These are phyloP conservation scores for Sula dactylatra DNA, from an alignment of 2,113 vertebrate genomes.

Conservation along the genomic window DNA sequence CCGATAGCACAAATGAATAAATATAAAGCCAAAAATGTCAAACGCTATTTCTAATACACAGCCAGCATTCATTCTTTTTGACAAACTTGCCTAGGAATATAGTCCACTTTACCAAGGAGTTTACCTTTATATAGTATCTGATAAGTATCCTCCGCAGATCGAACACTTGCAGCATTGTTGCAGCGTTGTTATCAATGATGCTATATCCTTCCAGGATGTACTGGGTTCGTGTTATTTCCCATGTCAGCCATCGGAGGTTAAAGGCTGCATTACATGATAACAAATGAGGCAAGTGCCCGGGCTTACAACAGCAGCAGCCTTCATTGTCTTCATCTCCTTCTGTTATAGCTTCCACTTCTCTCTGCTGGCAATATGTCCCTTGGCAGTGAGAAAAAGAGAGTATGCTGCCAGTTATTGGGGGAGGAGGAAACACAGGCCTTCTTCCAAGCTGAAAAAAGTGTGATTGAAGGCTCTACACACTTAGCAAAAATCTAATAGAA, in stretches of 20 bases:
- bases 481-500: neutral
- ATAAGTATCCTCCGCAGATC: conserved; percentile 93
- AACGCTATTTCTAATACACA: neutral
- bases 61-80: neutral
- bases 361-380: conserved; percentile 98
- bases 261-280: conserved; percentile 95
- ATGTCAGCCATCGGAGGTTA: conserved; percentile 95
- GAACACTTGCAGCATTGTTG: conserved; percentile 96
- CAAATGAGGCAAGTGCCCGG: conserved; percentile 90
- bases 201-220: conserved; percentile 97
- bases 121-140: conserved; percentile 95
- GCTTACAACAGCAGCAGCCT: conserved; percentile 93
- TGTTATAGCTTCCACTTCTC: conserved; percentile 97
- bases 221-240: conserved; percentile 91
- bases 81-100: neutral
- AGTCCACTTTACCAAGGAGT: neutral
- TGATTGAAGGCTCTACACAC: neutral
- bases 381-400: conserved; percentile 39
- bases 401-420: conserved; percentile 5
- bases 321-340: conserved; percentile 93
- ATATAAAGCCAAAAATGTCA: neutral
- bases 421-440: neutral
- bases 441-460: neutral
- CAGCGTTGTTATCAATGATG: conserved; percentile 95
- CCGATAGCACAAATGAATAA: neutral